A percentile compares a stretch with the other conserved stretches of the same genome.
phyloP scores from a whole-genome alignment of 1,140 invertebrate species.

The Drosophila orena region DNA sequence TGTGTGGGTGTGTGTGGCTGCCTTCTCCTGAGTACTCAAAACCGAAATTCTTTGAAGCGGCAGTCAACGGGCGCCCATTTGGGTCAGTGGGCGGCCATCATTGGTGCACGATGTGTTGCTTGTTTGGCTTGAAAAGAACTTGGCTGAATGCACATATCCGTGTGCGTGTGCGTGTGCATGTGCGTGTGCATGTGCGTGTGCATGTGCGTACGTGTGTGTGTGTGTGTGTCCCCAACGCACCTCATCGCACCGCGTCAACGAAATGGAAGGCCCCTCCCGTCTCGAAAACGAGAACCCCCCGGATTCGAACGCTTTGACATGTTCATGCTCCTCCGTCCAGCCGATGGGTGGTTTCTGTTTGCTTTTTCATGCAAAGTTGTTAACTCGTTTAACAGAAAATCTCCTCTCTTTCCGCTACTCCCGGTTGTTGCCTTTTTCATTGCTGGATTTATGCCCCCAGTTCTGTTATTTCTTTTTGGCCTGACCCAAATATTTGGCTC shows the following conservation, averaged over 20 bases:
- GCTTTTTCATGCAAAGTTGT: conserved; percentile 79
- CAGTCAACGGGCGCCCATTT: conserved; percentile 59
- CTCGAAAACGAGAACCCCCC: background rate
- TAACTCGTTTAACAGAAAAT: conserved; percentile 74
- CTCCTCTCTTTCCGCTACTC: conserved; percentile 21
- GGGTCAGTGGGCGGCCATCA: conserved; percentile 74
- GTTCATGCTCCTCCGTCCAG: conserved; percentile 47
- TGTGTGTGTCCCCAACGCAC: conserved; percentile 16
- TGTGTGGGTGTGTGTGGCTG: too few species aligned
- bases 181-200: too few species aligned
- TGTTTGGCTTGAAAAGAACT: conserved; percentile 43
- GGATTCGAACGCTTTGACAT: conserved; percentile 42
- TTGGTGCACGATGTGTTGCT: conserved; percentile 22
- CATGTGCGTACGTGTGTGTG: too few species aligned
- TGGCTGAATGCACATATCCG: conserved; percentile 63
- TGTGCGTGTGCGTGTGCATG: background rate
- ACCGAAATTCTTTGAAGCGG: conserved; percentile 66
- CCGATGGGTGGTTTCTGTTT: conserved; percentile 73
- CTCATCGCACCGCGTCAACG: conserved; percentile 22
- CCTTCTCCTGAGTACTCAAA: conserved; percentile 21
- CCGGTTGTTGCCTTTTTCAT: conserved; percentile 14
- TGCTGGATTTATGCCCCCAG: conserved; percentile 56
- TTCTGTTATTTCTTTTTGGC: conserved; percentile 76
- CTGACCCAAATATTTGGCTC: conserved; percentile 71
- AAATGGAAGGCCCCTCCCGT: background rate